phyloP scores from a whole-genome alignment of 1,140 invertebrate genomes.

The Tetragonula clypearis region DNA sequence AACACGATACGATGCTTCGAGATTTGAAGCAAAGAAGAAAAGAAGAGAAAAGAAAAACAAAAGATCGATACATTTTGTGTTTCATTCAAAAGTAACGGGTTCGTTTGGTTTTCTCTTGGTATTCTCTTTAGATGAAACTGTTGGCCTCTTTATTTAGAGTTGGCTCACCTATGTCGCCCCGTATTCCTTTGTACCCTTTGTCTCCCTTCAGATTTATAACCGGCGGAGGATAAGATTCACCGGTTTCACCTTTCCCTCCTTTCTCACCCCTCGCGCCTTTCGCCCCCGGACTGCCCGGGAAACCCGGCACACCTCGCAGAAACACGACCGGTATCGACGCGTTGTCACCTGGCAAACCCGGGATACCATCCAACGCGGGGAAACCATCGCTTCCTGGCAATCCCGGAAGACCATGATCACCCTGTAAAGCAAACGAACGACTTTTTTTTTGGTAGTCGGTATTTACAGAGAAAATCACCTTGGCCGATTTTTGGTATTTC shows the following conservation, averaged over 20 bases:
- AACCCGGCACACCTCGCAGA: slow-evolving; percentile 79
- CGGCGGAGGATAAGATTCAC: slow-evolving; percentile 77
- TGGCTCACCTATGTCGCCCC: slow-evolving; percentile 69
- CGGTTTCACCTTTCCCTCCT: slow-evolving; percentile 83
- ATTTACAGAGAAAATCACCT: not conserved
- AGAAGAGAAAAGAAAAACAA: too few relatives aligned
- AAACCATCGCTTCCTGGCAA: slow-evolving; percentile 80
- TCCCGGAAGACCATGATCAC: slow-evolving; percentile 80
- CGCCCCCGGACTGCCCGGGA: slow-evolving; percentile 80
- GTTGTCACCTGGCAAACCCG: slow-evolving; percentile 83
- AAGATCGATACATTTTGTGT: too few relatives aligned
- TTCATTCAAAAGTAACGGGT: too few relatives aligned
- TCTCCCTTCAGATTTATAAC: slow-evolving; percentile 76
- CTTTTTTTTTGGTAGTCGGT: too few relatives aligned
- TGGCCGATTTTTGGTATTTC: too few relatives aligned
- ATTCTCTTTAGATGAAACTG: not conserved
- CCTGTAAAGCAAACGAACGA: slow-evolving; percentile 64
- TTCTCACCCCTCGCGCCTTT: slow-evolving; percentile 83
- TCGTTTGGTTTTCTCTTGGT: too few relatives aligned
- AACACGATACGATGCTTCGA: too few relatives aligned
- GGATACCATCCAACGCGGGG: slow-evolving; percentile 81
- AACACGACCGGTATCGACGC: slow-evolving; percentile 78
- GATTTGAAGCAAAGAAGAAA: too few relatives aligned
- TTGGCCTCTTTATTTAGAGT: too few relatives aligned
- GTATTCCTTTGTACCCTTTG: slow-evolving; percentile 80